Evolutionary conservation across 2,797 vertebrate genomes (phyloP), one percentile per base, ranked within the genome.

Genomic region (Rallus crepitans): DNA sequence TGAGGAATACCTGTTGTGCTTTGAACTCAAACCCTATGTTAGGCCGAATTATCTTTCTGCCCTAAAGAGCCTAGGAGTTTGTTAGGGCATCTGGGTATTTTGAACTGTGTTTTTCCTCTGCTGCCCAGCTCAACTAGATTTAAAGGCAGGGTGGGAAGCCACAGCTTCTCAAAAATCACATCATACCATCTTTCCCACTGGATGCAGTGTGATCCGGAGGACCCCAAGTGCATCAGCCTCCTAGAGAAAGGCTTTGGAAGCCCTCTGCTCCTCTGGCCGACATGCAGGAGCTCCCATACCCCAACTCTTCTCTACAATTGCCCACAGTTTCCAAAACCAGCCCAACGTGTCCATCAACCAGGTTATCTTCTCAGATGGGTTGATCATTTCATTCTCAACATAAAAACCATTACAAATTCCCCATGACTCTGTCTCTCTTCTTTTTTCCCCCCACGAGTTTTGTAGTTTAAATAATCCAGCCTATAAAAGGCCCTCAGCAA

Each of bases 401-500:
- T 30, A 6, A 20, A 27, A n/a, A n/a, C 28, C 27, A 53, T 20
- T 25, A 15, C 14, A 50, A 70, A 48, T 48, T 76, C 93, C 42
- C 70, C 71, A 2, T 10, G 73, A 40, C 77, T 2, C 80, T 2
- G 2, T 63, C 35, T 57, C 33, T 12, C 21, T 78, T 71, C 80
- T 65, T 12, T 24, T 81, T 71, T 81, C 61, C 72, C 65, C 15
- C 1, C 16, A 0, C 10, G n/a, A 48, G 14, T 64, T 53, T 37
- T 89, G 40, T 72, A 80, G 24, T 57, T 90, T 19, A 40, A 90
- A 70, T 88, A 78, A 75, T 60, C 57, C 2, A 0, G 9, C 59
- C 79, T 88, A 18, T 75, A 72, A 89, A 92, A 94, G 88, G 25
- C 91, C 85, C 57, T 76, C 75, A 56, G 84, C 69, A 68, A 57